Evolutionary conservation across 2,888 invertebrate species (phyloP), one percentile per base, ranked within the genome.

Genomic region (Hydriomena furcata): DNA sequence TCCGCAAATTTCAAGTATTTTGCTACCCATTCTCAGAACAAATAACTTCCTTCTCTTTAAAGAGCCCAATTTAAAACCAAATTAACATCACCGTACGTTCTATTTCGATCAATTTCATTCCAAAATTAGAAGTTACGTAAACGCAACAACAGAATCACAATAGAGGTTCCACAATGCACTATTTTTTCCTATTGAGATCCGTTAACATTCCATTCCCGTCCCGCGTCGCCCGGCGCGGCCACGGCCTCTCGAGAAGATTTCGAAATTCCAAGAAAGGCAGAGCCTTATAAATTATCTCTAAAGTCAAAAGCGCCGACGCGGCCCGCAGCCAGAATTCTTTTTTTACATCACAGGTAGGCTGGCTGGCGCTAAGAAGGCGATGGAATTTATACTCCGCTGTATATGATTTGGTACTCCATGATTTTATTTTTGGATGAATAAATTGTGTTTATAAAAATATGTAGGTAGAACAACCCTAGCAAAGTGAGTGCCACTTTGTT

Each of bases 271-370:
- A 84, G 89, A 89, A 89, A 87, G 88, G 88, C 79, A 83, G 76
- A 82, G 82, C 86, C 88, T 89, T 88, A 88, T 89, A 89, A 89
- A 89, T 88, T 87, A 88, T 90, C 85, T 85, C 89, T 89, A 90
- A 90, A 88, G 89, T 85, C 90, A 90, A 90, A 90, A 88, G 89
- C 79, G 87, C 89, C 90, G 90, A 84, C 89, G 73, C 84, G 85
- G 79, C 84, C 80, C 73, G 79, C 76, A 80, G 82, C 82, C 85
- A 81, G 84, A 85, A 85, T 79, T 76, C 72, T 86, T 90, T 89
- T 87, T 90, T 89, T 88, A 81, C 79, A 79, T 79, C 79, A 83
- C 89, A 86, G 88, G 88, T 83, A 85, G 80, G 81, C 85, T 84
- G 85, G 85, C 89, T 73, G 74, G 74, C 75, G 90, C 90, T 90